Base-by-base conservation (phyloP, 2,888 invertebrate species). In the Drosophila percnosoma region DNA sequence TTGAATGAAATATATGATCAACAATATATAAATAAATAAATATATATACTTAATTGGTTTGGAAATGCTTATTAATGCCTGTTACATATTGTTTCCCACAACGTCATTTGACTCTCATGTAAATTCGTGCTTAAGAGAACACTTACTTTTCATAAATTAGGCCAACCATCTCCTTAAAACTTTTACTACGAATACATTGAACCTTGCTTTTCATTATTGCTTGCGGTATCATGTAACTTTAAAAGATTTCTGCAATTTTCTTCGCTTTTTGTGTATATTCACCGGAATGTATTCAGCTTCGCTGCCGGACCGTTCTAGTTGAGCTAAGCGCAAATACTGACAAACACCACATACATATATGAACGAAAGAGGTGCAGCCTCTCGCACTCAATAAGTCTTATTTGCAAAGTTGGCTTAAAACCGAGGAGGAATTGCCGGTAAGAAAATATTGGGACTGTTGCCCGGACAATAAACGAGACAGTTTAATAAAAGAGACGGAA, bases 161-260 rank as follows among this genome's bases (percentile, higher is more conserved):
- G 57, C 85, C 87, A 55, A 91, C 83, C 55, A 91, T 90, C 60
- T 92, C 92, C 72, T 89, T 92, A 60, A 91, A 92, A 64, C 92
- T 92, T 78, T 91, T 92, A 75, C 92, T 92, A 33, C 93, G 89
- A 55, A 87, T 91, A 70, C 91, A 92, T 64, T 83, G 89, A 70
- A 90, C 87, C 84, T 92, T 92, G 59, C 91, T 90, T 60, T 91
- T 91, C 91, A 92, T 92, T 48, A 15, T 45, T 65, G 8, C 24
- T 31, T 21, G 21, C 21, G 42, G 42, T 21, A 21, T 21, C 21
- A 42, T 13, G 42, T 2, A n/a, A 24, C 24, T 45, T 61, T 33
- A 61, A 48, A 61, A 33, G 24, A 21, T 54, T 64, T 61, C 2
- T 53, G 52, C 8, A 1, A 42, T 38, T 18, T 69, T 54, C 38